These are phyloP conservation scores for Acrobasis consociella DNA, from an alignment of 2,888 invertebrate genomes.

Conservation along the genomic window DNA sequence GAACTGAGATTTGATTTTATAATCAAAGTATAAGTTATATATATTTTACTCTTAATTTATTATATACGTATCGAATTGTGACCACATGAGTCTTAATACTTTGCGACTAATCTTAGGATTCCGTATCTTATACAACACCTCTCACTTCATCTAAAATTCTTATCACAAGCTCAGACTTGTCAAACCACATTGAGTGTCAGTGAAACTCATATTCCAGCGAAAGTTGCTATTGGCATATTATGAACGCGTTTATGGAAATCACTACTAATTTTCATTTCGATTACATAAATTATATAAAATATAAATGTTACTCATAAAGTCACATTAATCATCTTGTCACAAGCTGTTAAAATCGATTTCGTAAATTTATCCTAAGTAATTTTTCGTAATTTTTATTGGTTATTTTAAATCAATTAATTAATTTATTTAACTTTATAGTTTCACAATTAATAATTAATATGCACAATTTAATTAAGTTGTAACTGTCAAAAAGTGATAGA, in stretches of 20 bases:
- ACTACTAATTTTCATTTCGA: constrained; percentile 54
- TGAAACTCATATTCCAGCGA: constrained; percentile 58
- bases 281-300: constrained; percentile 43
- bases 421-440: too few species aligned
- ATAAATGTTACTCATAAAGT: not conserved
- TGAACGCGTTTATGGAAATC: constrained; percentile 57
- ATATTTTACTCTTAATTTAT: too few species aligned
- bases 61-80: too few species aligned
- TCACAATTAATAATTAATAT: too few species aligned
- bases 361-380: not conserved
- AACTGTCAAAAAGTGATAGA: too few species aligned
- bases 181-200: constrained; percentile 43
- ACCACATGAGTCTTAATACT: not conserved
- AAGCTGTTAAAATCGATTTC: not conserved
- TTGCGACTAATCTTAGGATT: not conserved
- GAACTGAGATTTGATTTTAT: too few species aligned
- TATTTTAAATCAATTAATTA: too few species aligned
- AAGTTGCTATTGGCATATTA: constrained; percentile 58
- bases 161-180: constrained; percentile 39
- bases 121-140: constrained; percentile 31
- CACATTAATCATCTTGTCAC: not conserved
- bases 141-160: constrained; percentile 41
- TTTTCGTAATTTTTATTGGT: not conserved
- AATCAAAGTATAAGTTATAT: too few species aligned
- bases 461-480: too few species aligned